These are phyloP conservation scores for Acanthopagrus latus DNA, from an alignment of 2,797 vertebrate species.

Conservation along the genomic window DNA sequence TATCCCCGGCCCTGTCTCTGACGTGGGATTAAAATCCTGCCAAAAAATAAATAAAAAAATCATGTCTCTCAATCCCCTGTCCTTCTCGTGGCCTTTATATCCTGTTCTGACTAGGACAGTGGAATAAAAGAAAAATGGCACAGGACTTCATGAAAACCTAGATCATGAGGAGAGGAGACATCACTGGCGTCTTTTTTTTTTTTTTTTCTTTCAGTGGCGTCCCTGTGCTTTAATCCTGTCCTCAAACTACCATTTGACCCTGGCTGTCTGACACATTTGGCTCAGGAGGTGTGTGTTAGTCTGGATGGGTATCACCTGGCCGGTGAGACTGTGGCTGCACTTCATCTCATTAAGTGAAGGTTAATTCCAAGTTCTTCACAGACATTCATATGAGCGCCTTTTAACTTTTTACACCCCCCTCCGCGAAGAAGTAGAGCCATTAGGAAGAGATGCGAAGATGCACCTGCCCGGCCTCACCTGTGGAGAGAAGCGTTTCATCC, in stretches of 20 bases:
- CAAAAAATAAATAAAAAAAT: constrained; percentile 14
- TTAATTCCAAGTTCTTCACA: constrained; percentile 12
- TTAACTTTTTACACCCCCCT: not conserved
- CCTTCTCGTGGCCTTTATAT: constrained; percentile 39
- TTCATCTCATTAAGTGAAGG: constrained; percentile 25
- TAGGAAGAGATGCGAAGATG: not conserved
- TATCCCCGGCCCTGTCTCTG: constrained; percentile 14
- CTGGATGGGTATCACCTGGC: constrained; percentile 40
- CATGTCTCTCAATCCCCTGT: constrained; percentile 11
- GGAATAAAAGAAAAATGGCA: not conserved
- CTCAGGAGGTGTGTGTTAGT: constrained; percentile 22
- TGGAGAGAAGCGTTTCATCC: not conserved
- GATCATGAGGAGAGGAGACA: not conserved
- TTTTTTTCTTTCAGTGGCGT: too few species aligned
- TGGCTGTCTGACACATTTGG: constrained; percentile 50
- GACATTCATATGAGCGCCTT: not conserved
- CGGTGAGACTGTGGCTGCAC: constrained; percentile 17
- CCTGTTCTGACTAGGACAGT: constrained; percentile 17
- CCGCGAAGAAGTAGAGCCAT: not conserved
- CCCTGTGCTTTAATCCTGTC: constrained; percentile 25
- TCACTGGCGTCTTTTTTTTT: too few species aligned
- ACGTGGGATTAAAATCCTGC: constrained; percentile 27
- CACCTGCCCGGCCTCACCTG: not conserved
- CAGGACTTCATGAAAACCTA: not conserved
- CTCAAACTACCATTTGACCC: constrained; percentile 41